phyloP scores from a whole-genome alignment of 2,888 invertebrate genomes.

The Rambutsinella grinnellia region DNA sequence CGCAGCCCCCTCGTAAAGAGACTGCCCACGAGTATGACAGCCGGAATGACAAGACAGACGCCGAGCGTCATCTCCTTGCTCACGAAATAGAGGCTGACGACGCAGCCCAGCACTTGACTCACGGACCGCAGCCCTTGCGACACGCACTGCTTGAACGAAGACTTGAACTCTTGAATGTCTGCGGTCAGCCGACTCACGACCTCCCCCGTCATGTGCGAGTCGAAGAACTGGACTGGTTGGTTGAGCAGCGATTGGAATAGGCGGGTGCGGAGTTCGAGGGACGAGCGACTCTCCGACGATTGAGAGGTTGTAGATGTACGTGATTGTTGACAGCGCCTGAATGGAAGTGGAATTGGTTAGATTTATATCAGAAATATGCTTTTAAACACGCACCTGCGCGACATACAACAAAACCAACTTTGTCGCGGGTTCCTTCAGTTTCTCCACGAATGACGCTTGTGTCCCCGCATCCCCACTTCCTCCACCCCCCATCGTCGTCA shows the following conservation, averaged over 20 bases:
- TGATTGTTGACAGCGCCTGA: constrained; percentile 87
- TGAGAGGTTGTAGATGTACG: constrained; percentile 89
- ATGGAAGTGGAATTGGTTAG: constrained; percentile 59
- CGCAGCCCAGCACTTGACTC: constrained; percentile 86
- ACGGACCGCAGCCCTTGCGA: constrained; percentile 90
- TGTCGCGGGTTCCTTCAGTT: constrained; percentile 78
- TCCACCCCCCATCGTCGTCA: too few species aligned
- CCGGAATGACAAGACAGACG: constrained; percentile 87
- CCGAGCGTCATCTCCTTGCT: constrained; percentile 91
- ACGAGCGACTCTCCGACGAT: constrained; percentile 91
- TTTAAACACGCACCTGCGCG: constrained; percentile 76
- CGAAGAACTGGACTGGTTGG: constrained; percentile 93
- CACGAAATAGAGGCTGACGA: constrained; percentile 84
- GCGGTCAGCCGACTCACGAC: constrained; percentile 90
- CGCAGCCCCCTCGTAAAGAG: constrained; percentile 84
- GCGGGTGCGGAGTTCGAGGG: constrained; percentile 83
- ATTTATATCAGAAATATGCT: background rate
- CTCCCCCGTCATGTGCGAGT: constrained; percentile 91
- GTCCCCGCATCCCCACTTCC: constrained; percentile 64
- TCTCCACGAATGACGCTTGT: constrained; percentile 71
- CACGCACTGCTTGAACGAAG: constrained; percentile 92
- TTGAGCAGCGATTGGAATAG: constrained; percentile 85
- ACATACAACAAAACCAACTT: constrained; percentile 79
- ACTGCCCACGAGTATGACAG: constrained; percentile 87
- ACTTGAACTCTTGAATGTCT: constrained; percentile 97